A percentile compares a stretch with the other conserved stretches of the same genome.
These are phyloP conservation scores for Portunus trituberculatus DNA, from an alignment of 1,140 invertebrate genomes.

Conservation along the genomic window DNA sequence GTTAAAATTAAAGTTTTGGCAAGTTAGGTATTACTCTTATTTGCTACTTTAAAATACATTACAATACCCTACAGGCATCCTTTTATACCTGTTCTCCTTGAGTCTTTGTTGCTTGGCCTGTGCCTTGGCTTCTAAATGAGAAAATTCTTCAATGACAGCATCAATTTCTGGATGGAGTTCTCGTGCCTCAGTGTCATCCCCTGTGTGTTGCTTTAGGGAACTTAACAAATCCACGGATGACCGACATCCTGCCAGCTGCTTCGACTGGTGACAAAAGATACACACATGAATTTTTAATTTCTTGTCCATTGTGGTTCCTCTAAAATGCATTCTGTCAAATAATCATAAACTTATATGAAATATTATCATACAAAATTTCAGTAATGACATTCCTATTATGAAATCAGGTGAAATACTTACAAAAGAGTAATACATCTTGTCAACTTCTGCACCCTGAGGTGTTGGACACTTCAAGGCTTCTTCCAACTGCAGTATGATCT, in stretches of 20 bases:
- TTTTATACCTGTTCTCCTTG: slow-evolving; percentile 85
- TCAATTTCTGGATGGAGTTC: slow-evolving; percentile 80
- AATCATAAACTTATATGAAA: too few species aligned
- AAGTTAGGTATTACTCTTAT: too few species aligned
- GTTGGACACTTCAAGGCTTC: slow-evolving; percentile 80
- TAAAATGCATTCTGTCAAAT: background rate
- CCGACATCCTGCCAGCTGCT: slow-evolving; percentile 86
- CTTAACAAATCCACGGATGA: slow-evolving; percentile 88
- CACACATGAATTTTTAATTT: background rate
- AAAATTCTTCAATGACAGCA: slow-evolving; percentile 84
- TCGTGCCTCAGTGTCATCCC: slow-evolving; percentile 85
- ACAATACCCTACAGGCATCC: too few species aligned
- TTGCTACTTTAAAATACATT: too few species aligned
- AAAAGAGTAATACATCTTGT: slow-evolving; percentile 82
- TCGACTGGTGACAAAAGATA: slow-evolving; percentile 81
- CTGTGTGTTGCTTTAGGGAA: slow-evolving; percentile 87
- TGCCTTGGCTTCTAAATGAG: slow-evolving; percentile 83
- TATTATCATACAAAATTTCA: background rate
- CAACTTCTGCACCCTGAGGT: slow-evolving; percentile 82
- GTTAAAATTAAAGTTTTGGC: too few species aligned
- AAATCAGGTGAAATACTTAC: slow-evolving; percentile 79
- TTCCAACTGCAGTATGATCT: slow-evolving; percentile 75
- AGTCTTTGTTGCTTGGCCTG: slow-evolving; percentile 88
- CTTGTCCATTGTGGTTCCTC: background rate
- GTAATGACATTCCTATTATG: slow-evolving; percentile 43